Conservation (phyloP, 2,888 invertebrate genomes). For the Lochmaea capreae region DNA sequence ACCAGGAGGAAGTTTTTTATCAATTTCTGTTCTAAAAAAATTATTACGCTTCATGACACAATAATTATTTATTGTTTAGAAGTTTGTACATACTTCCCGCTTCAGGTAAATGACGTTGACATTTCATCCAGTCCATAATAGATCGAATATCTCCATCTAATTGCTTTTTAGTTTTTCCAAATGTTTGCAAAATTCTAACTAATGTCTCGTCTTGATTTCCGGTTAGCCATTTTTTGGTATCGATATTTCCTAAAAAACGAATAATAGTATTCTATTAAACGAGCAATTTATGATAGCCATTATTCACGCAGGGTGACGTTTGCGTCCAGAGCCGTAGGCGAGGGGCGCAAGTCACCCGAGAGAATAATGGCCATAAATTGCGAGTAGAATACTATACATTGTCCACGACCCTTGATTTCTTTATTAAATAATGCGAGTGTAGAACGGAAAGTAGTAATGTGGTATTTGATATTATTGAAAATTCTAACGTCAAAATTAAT, state of each 20-base stretch:
- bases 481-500: too few species aligned
- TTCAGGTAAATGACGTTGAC: conserved; percentile 56
- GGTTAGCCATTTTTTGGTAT: conserved; percentile 34
- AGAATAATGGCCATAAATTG: too few species aligned
- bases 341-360: too few species aligned
- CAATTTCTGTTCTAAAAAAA: conserved; percentile 45
- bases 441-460: too few species aligned
- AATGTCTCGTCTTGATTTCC: conserved; percentile 32
- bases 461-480: too few species aligned
- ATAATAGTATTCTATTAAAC: too few species aligned
- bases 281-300: too few species aligned
- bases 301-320: too few species aligned
- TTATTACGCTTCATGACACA: background rate
- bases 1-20: conserved; percentile 50
- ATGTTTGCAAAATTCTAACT: conserved; percentile 32
- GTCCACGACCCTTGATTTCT: too few species aligned
- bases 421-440: too few species aligned
- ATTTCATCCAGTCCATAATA: conserved; percentile 53
- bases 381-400: too few species aligned
- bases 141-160: conserved; percentile 48
- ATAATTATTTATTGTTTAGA: background rate
- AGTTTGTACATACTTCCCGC: conserved; percentile 48
- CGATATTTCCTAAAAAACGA: conserved; percentile 18
- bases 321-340: too few species aligned
- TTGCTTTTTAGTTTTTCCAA: conserved; percentile 41